These are phyloP conservation scores for Geotria australis DNA, from an alignment of 2,797 vertebrate species.

Conservation along the genomic window DNA sequence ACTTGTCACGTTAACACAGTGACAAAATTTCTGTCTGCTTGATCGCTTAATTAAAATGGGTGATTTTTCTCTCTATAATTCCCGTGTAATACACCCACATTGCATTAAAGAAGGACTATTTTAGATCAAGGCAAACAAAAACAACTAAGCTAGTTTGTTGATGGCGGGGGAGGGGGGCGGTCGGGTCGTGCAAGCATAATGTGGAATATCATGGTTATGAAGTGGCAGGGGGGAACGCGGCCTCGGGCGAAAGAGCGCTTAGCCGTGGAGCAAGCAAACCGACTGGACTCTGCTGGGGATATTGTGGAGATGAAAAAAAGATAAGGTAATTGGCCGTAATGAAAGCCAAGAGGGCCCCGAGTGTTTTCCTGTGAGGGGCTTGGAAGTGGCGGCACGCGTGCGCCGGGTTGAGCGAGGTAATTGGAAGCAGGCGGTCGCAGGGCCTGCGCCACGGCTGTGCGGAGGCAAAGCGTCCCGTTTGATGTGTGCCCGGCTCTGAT, in stretches of 20 bases:
- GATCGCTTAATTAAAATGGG: no score
- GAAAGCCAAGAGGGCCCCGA: slow-evolving; percentile 40
- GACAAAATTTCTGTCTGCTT: no score
- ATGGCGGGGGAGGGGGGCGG: no score
- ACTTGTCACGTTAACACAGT: no score
- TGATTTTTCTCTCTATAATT: no score
- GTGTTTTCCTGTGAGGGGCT: not conserved
- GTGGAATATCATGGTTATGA: no score
- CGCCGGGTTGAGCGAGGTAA: not conserved
- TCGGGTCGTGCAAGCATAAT: no score
- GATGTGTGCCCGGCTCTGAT: not conserved
- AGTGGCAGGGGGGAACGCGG: no score
- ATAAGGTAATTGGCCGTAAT: slow-evolving; percentile 83
- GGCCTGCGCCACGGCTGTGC: not conserved
- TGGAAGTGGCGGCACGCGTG: not conserved
- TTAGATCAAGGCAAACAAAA: no score
- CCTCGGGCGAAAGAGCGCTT: slow-evolving; percentile 75
- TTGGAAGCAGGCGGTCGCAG: not conserved
- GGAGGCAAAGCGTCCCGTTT: not conserved
- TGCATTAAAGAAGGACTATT: no score
- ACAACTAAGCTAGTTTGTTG: no score
- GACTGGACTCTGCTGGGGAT: slow-evolving; percentile 68
- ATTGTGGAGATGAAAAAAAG: slow-evolving; percentile 31
- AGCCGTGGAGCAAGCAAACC: slow-evolving; percentile 72
- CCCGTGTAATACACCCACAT: no score